phyloP scores from a whole-genome alignment of 2,888 invertebrate genomes.

The Stenurella melanura region DNA sequence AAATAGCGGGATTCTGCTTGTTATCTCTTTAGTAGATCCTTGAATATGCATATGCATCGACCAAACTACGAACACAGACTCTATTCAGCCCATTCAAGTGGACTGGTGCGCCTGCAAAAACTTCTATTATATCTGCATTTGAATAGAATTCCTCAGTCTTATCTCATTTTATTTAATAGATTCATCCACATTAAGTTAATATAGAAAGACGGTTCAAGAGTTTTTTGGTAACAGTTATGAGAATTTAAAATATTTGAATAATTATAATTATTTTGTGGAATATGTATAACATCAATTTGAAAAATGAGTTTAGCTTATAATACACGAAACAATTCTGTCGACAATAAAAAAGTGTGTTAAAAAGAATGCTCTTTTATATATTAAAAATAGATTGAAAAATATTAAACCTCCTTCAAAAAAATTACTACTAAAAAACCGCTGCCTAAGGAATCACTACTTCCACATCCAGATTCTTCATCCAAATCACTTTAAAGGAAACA shows the following conservation, averaged over 20 bases:
- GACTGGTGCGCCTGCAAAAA: constrained; percentile 16
- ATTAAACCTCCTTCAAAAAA: too few species aligned
- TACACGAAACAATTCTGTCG: too few species aligned
- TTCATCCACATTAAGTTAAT: background rate
- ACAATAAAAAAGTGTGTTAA: too few species aligned
- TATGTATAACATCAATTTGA: background rate
- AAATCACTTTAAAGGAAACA: too few species aligned
- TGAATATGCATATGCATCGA: constrained; percentile 31
- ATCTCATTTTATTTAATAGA: constrained; percentile 26
- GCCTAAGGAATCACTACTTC: too few species aligned
- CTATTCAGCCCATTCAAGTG: constrained; percentile 19
- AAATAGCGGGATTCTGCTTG: constrained; percentile 13
- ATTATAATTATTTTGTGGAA: too few species aligned
- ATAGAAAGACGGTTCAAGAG: background rate
- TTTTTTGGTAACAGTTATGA: background rate
- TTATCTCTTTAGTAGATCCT: constrained; percentile 19
- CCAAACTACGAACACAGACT: constrained; percentile 1
- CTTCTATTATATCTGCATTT: constrained; percentile 27
- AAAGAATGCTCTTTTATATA: too few species aligned
- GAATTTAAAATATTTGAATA: too few species aligned
- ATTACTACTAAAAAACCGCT: too few species aligned
- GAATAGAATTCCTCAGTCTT: background rate
- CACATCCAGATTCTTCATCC: too few species aligned
- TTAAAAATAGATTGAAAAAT: too few species aligned
- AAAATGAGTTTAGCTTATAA: background rate